These are phyloP conservation scores for Cynopterus sphinx DNA, from an alignment of 2,797 vertebrate genomes.

Conservation along the genomic window DNA sequence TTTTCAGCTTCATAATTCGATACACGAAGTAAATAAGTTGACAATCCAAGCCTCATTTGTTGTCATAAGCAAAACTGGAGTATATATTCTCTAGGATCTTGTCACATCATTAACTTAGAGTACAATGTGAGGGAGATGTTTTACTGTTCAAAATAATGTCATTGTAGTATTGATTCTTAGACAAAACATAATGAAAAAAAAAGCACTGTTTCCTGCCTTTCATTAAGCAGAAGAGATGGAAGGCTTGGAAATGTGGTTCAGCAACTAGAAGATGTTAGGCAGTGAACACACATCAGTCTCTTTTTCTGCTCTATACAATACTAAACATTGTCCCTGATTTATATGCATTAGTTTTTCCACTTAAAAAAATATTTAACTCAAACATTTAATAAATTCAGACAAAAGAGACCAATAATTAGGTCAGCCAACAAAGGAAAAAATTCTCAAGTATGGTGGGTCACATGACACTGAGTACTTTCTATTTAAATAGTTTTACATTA, in stretches of 20 bases:
- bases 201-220: neutral
- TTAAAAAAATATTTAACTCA: neutral
- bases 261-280: neutral
- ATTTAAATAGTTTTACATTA: constrained; percentile 10
- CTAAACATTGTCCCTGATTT: neutral
- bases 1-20: constrained; percentile 67
- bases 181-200: constrained; percentile 49
- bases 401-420: neutral
- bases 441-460: neutral
- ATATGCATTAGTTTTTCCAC: neutral
- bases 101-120: constrained; percentile 37
- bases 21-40: constrained; percentile 28
- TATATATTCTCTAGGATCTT: constrained; percentile 24
- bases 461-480: neutral
- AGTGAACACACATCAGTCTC: neutral
- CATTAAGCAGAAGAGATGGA: neutral
- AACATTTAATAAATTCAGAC: neutral
- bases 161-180: constrained; percentile 37
- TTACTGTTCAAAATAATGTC: constrained; percentile 56
- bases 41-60: constrained; percentile 25
- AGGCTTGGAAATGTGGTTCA: neutral
- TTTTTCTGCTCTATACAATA: neutral
- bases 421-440: neutral
- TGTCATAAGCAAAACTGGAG: constrained; percentile 62
- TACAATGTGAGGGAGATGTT: constrained; percentile 18